Base-by-base conservation (phyloP, 2,797 vertebrate species). In the Hylomyscus alleni region DNA sequence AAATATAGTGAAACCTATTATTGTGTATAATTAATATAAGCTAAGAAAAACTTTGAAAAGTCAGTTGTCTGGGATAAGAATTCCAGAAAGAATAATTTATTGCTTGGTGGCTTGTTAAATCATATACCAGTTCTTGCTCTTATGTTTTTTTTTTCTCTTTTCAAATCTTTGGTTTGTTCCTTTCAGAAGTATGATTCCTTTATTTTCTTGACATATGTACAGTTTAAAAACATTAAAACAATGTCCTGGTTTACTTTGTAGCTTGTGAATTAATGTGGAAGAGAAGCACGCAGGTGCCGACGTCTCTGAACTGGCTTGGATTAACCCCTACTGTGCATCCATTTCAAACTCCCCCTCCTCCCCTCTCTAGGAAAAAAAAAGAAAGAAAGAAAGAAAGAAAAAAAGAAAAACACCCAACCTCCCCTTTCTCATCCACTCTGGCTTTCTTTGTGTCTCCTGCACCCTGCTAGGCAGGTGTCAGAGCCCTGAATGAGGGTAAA, bases 401-500 rank as follows among this genome's bases (percentile, higher is more conserved):
- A 91, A 81, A 69, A 89, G 86, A 97, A 72, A 65, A 65, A 95
- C 40, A 89, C 89, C 54, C 95, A 96, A 96, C 97, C 94, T 97
- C 98, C 98, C 98, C 98, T 98, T 97, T 98, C 98, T 98, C 98
- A 98, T 98, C 98, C 98, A 98, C 98, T 96, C 98, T 97, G 97
- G 98, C 98, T 98, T 98, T 98, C 99, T 98, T 99, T 99, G 99
- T 99, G 98, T 98, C 98, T 98, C 98, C 98, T 93, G 99, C 98
- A 99, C 99, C 99, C 99, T 99, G 98, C 99, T 98, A 99, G 99
- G 99, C 99, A 99, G 99, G 99, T 99, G 99, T 99, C 99, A 99
- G 98, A 99, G 98, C 99, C 98, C 99, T 99, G 98, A 99, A 99
- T 99, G 99, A 99, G 98, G 99, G 99, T 99, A 98, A 99, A 99